Conservation (phyloP, 64 coral and sea anemone genomes). For the Stylophora pistillata region DNA sequence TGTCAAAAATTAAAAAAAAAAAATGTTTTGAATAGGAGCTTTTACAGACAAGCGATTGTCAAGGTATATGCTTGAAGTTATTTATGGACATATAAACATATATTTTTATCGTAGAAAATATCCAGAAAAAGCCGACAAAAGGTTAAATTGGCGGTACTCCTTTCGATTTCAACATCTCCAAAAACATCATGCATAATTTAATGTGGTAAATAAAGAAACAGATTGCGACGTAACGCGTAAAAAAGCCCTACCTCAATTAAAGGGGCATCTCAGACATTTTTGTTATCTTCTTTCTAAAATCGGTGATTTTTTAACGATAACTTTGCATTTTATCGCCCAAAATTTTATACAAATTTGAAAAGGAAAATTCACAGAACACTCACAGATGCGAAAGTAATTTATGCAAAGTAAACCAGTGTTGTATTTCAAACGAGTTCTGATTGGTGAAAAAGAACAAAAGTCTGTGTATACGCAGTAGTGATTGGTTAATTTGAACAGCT, state of each 20-base stretch:
- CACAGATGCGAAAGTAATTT: not conserved
- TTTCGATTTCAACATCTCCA: too few species aligned
- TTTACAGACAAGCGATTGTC: too few species aligned
- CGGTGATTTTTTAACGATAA: not conserved
- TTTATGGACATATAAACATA: not conserved
- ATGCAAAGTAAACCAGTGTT: constrained; percentile 36
- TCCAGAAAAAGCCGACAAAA: too few species aligned
- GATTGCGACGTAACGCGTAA: not conserved
- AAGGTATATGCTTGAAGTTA: too few species aligned
- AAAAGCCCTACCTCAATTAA: not conserved
- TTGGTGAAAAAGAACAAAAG: constrained; percentile 55
- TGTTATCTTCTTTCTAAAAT: not conserved
- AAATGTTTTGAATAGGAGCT: too few species aligned
- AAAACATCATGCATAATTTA: constrained; percentile 36
- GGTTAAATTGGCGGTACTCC: too few species aligned
- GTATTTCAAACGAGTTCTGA: constrained; percentile 45
- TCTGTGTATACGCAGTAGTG: constrained; percentile 1
- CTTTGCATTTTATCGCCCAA: not conserved
- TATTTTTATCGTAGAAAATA: not conserved
- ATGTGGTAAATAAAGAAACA: constrained; percentile 8
- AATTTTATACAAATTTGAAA: not conserved
- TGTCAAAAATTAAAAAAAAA: too few species aligned
- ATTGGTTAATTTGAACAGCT: constrained; percentile 73
- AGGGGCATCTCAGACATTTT: not conserved
- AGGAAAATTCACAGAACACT: not conserved